Evolutionary conservation across 2,797 vertebrate species (phyloP), one percentile per base, ranked within the genome.

Genomic region (Discoglossus pictus): DNA sequence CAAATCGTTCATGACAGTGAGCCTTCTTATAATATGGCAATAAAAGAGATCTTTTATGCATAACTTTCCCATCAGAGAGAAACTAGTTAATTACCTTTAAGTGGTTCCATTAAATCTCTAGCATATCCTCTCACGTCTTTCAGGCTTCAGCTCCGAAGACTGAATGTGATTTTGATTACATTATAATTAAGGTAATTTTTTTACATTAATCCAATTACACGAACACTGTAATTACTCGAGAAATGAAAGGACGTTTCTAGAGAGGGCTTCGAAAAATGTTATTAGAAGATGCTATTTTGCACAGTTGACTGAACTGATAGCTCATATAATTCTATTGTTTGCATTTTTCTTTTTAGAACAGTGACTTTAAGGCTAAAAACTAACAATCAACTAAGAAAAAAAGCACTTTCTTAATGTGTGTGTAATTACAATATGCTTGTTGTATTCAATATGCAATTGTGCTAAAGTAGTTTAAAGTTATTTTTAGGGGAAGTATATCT

Each of bases 101-200:
- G 63, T 48, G 42, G 53, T 25, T 16, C 43, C 21, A 48, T 48
- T 66, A 50, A 24, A 48, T 56, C 16, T 47, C 35, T 66, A 12
- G 10, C 52, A 48, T 27, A n/a, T 66, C 16, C 7, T 39, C 43
- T 58, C 10, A 10, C 39, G 27, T 56, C 40, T 47, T 53, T 44
- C 50, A 53, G 47, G 8, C 1, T 65, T 56, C n/a, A 47, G 8
- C 63, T 65, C 18, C 6, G 27, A 46, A 42, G 39, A 43, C 46
- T 68, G 47, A 68, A 61, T 53, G 31, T 15, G n/a, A 44, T 27
- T 60, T 61, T 68, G 24, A 61, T 68, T 61, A 46, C 48, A 46
- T 61, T 61, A 68, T 68, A 68, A 68, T 68, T 68, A 61, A 25
- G 55, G 47, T 52, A 61, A 44, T 68, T 52, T 42, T 68, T 24